A percentile compares a stretch with the other conserved stretches of the same genome.
Evolutionary conservation across 1,140 invertebrate genomes (phyloP).

Genomic region (Microplitis demolitor): DNA sequence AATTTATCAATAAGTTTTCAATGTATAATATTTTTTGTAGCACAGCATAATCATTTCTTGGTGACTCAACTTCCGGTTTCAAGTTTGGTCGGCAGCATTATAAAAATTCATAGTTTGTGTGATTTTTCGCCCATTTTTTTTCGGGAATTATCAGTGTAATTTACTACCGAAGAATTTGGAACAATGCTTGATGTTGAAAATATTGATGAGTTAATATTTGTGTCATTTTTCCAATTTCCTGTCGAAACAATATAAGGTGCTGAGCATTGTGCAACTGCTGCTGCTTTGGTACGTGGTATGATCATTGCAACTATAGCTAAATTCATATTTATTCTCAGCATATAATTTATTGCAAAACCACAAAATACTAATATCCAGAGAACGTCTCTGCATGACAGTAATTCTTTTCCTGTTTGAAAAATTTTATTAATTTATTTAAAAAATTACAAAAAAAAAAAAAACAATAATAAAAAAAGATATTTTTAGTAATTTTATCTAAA

Average conservation of each 20-base stretch:
- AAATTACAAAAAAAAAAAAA: background rate
- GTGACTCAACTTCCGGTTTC: too few relatives aligned
- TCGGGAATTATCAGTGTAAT: background rate
- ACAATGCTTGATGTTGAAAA: background rate
- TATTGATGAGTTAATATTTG: background rate
- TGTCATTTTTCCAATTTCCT: background rate
- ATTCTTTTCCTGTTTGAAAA: slow-evolving; percentile 36
- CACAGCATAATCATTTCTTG: too few relatives aligned
- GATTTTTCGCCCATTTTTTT: background rate
- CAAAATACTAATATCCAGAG: slow-evolving; percentile 73
- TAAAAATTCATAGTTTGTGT: too few relatives aligned
- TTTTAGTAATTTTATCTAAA: background rate
- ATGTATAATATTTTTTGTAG: too few relatives aligned
- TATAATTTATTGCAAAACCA: slow-evolving; percentile 80
- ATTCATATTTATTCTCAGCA: slow-evolving; percentile 81
- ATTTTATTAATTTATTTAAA: background rate
- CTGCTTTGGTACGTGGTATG: slow-evolving; percentile 43
- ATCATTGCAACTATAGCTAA: slow-evolving; percentile 89
- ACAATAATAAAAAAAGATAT: background rate
- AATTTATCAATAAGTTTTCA: too few relatives aligned
- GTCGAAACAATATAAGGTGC: background rate
- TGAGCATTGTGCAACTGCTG: slow-evolving; percentile 25
- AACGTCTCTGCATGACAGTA: slow-evolving; percentile 58
- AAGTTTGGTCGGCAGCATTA: too few relatives aligned
- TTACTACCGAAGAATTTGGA: background rate